Conservation (phyloP, 2,797 vertebrate species). For the Yasuhikotakia modesta region DNA sequence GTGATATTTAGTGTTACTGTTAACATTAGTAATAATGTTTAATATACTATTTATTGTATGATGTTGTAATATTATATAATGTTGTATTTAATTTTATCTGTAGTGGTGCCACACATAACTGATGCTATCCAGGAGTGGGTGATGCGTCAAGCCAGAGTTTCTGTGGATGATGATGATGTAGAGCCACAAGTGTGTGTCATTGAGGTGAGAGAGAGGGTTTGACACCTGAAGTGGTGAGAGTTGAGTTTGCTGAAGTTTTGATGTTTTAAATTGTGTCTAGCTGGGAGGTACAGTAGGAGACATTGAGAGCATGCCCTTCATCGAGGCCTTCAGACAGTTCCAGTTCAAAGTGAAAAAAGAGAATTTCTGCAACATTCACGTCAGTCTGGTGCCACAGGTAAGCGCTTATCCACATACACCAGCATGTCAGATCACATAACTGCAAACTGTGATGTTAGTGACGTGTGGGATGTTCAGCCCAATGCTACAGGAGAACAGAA, state of each 20-base stretch:
- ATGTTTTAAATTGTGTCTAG: constrained; percentile 64
- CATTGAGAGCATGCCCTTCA: constrained; percentile 97
- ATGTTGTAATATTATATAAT: no score
- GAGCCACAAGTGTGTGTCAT: constrained; percentile 97
- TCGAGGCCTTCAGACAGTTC: constrained; percentile 96
- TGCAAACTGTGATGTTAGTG: neutral
- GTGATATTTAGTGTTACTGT: no score
- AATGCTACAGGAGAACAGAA: constrained; percentile 96
- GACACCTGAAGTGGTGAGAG: neutral
- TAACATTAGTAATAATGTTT: no score
- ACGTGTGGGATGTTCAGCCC: constrained; percentile 74
- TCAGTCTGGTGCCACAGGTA: constrained; percentile 95
- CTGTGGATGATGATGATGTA: constrained; percentile 88
- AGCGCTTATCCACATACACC: constrained; percentile 40
- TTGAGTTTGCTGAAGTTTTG: neutral
- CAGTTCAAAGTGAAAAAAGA: constrained; percentile 95
- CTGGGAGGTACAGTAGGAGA: constrained; percentile 93
- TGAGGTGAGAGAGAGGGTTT: constrained; percentile 76
- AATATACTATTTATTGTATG: no score
- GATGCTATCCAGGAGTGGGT: constrained; percentile 98
- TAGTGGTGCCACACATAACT: constrained; percentile 98
- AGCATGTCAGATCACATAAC: neutral
- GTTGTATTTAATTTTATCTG: constrained; percentile 1
- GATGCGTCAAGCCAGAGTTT: constrained; percentile 87
- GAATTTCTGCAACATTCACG: constrained; percentile 96